Evolutionary conservation across 2,888 invertebrate genomes (phyloP).

Genomic region (Athrips mouffetella): DNA sequence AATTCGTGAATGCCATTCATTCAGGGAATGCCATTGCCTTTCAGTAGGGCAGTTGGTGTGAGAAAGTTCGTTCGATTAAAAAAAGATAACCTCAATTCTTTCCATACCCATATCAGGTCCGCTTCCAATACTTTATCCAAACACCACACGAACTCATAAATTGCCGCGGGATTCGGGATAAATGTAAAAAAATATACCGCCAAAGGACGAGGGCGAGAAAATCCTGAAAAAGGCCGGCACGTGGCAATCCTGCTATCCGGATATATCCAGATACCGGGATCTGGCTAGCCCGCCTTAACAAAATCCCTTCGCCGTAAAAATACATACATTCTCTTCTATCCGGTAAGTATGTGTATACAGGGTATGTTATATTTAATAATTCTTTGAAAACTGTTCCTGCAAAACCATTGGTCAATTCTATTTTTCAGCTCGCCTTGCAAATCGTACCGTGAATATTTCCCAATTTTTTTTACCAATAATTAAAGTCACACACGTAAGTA

Average conservation of each 20-base stretch:
- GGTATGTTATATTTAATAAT: too few species aligned
- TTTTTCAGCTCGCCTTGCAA: too few species aligned
- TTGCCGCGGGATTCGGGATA: constrained; percentile 5
- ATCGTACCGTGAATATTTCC: too few species aligned
- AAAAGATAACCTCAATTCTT: constrained; percentile 2
- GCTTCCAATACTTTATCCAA: constrained; percentile 10
- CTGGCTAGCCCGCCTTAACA: constrained; percentile 51
- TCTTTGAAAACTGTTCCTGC: too few species aligned
- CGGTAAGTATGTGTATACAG: constrained; percentile 1
- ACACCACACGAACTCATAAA: constrained; percentile 9
- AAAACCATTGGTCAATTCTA: too few species aligned
- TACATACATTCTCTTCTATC: constrained; percentile 25
- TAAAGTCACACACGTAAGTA: too few species aligned
- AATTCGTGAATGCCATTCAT: too few species aligned
- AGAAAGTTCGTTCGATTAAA: neutral
- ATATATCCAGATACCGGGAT: constrained; percentile 55
- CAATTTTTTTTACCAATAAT: too few species aligned
- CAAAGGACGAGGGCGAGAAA: constrained; percentile 43
- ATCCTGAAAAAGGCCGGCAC: constrained; percentile 55
- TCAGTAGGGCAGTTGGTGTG: neutral
- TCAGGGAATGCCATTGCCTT: neutral
- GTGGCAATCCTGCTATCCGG: constrained; percentile 51
- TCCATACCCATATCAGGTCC: neutral
- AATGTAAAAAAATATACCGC: constrained; percentile 12
- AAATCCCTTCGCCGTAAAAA: constrained; percentile 48